phyloP scores from a whole-genome alignment of 2,797 vertebrate species.

The Brachyalestes nurse region DNA sequence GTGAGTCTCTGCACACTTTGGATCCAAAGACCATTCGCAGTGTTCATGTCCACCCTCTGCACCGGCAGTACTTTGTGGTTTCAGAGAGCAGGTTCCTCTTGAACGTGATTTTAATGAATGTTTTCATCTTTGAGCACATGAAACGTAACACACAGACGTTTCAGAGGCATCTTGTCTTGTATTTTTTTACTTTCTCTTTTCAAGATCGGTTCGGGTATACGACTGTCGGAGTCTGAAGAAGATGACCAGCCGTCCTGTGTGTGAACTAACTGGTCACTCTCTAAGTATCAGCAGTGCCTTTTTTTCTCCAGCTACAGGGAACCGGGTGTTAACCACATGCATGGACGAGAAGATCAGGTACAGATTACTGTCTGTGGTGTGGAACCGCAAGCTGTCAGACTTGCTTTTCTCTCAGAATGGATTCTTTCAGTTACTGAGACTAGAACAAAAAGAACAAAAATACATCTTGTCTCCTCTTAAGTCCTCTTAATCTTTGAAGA shows the following conservation, averaged over 20 bases:
- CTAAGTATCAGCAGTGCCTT: slow-evolving; percentile 81
- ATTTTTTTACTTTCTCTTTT: background rate
- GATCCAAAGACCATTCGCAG: slow-evolving; percentile 73
- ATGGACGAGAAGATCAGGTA: slow-evolving; percentile 85
- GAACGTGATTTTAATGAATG: background rate
- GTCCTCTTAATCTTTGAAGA: no score
- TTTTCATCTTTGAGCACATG: background rate
- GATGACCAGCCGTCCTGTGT: slow-evolving; percentile 67
- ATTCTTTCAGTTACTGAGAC: no score
- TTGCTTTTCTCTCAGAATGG: no score
- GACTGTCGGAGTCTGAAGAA: slow-evolving; percentile 81
- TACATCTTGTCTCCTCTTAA: no score
- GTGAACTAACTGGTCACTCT: slow-evolving; percentile 75
- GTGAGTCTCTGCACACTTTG: slow-evolving; percentile 73
- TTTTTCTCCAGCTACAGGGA: slow-evolving; percentile 89
- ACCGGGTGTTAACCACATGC: slow-evolving; percentile 83
- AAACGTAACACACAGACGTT: background rate
- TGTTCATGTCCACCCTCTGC: slow-evolving; percentile 85
- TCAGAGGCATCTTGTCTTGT: background rate
- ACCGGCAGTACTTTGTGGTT: slow-evolving; percentile 83
- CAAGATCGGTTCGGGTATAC: slow-evolving; percentile 78
- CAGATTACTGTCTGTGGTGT: background rate
- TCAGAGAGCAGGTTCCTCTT: slow-evolving; percentile 77
- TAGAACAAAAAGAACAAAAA: no score
- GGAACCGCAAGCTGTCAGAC: no score